These are phyloP conservation scores for Ichneumoninae sp. DNA, from an alignment of 2,888 invertebrate species.

Conservation along the genomic window DNA sequence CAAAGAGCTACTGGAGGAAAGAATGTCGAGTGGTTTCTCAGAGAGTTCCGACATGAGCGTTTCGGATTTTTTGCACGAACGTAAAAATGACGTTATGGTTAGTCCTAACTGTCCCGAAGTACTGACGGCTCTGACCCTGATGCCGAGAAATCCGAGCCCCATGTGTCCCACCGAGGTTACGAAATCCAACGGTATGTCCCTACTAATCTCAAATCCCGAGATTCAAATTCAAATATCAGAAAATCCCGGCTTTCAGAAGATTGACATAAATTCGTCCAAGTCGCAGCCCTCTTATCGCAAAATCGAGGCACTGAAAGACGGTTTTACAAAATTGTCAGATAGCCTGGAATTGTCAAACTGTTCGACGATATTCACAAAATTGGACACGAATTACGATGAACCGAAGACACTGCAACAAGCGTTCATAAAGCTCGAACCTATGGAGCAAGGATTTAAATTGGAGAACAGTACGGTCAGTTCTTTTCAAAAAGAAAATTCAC, in stretches of 20 bases:
- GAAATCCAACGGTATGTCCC: conserved; percentile 71
- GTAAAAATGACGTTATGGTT: conserved; percentile 71
- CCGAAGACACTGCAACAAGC: conserved; percentile 74
- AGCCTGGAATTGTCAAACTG: conserved; percentile 70
- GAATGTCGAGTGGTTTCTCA: conserved; percentile 76
- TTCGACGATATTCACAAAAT: conserved; percentile 73
- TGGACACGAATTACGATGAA: conserved; percentile 73
- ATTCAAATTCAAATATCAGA: conserved; percentile 80
- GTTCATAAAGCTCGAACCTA: conserved; percentile 79
- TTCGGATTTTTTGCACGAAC: conserved; percentile 78
- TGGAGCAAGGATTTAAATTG: conserved; percentile 76
- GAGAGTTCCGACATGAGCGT: conserved; percentile 79
- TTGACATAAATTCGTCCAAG: conserved; percentile 75
- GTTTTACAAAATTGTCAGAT: conserved; percentile 72
- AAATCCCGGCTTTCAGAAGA: conserved; percentile 80
- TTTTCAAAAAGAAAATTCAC: conserved; percentile 71
- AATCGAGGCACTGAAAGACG: conserved; percentile 66
- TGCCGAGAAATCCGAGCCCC: conserved; percentile 77
- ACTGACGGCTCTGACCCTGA: conserved; percentile 80
- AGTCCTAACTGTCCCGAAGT: conserved; percentile 80
- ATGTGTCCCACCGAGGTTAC: conserved; percentile 65
- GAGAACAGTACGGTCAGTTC: conserved; percentile 71
- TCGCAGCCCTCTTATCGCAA: conserved; percentile 61
- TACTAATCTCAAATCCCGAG: conserved; percentile 79
- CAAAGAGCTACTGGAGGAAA: conserved; percentile 78